Base-by-base conservation (phyloP, 2,888 invertebrate genomes). In the Neuroscelio doddi region DNA sequence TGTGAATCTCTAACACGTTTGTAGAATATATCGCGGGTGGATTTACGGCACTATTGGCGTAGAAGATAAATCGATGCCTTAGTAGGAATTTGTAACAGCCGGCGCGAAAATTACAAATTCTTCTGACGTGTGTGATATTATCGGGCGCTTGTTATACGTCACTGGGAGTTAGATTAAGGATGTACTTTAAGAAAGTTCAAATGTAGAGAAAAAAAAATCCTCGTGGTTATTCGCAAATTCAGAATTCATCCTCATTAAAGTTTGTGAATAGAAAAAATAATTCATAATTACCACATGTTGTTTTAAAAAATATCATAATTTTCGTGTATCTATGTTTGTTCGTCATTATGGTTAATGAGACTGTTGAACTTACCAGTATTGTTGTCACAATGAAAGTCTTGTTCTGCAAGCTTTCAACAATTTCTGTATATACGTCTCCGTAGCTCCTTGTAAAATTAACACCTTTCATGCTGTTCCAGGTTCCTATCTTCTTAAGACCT, bases 311-410 rank as follows among this genome's bases (percentile, higher is more conserved):
- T n/a, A n/a, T n/a, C n/a, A n/a, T n/a, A n/a, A n/a, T n/a, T n/a
- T n/a, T n/a, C n/a, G n/a, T n/a, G n/a, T n/a, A n/a, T n/a, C n/a
- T n/a, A n/a, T n/a, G n/a, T n/a, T n/a, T n/a, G n/a, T n/a, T n/a
- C n/a, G n/a, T n/a, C n/a, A n/a, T n/a, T n/a, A n/a, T n/a, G n/a
- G n/a, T n/a, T n/a, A n/a, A n/a, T n/a, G n/a, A n/a, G n/a, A n/a
- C n/a, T n/a, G 10, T 1, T 29, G 59, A 69, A 85, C 91, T 89
- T 85, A 97, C 97, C 90, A 96, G 86, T 79, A 96, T 93, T 5
- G 96, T 95, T 3, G 96, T 95, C 10, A 97, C 95, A 51, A 93
- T 89, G 65, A 98, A 90, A 0, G 96, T 96, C 86, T 95, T 96
- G 81, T 97, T 97, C 79, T 94, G 94, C 44, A 96, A 86, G 79